Conservation (phyloP, 2,797 vertebrate genomes). For the Leptatherina wallacei region DNA sequence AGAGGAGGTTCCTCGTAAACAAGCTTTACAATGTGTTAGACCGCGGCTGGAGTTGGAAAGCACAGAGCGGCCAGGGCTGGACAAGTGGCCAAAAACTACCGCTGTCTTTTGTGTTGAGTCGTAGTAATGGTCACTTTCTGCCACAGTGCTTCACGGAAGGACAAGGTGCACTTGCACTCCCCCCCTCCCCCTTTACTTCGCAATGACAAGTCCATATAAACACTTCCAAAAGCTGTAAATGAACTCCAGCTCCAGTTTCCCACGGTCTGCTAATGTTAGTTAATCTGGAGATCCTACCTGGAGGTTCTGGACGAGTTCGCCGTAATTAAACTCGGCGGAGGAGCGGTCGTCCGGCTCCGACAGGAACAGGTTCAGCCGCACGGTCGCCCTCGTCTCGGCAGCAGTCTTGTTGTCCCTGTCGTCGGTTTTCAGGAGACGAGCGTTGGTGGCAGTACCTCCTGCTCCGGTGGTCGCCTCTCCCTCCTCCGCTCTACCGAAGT, state of each 20-base stretch:
- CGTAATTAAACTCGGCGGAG: constrained; percentile 95
- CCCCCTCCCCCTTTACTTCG: constrained; percentile 17
- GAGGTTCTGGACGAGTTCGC: constrained; percentile 88
- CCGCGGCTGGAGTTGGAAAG: constrained; percentile 65
- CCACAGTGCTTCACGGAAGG: constrained; percentile 62
- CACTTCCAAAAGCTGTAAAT: constrained; percentile 59
- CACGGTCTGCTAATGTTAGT: constrained; percentile 32
- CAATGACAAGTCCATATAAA: constrained; percentile 70
- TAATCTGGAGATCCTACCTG: constrained; percentile 61
- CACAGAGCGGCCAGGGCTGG: constrained; percentile 25
- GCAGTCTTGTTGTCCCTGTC: constrained; percentile 78
- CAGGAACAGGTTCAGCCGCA: constrained; percentile 90
- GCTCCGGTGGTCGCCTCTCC: constrained; percentile 81
- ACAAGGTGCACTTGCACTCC: constrained; percentile 63
- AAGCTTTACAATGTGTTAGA: constrained; percentile 2
- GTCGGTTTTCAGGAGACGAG: constrained; percentile 72
- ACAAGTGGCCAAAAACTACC: constrained; percentile 34
- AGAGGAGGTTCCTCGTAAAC: constrained; percentile 4
- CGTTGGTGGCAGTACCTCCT: constrained; percentile 75
- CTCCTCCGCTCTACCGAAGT: constrained; percentile 78
- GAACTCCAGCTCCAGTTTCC: constrained; percentile 42
- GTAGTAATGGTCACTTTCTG: constrained; percentile 60
- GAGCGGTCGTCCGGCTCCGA: constrained; percentile 92
- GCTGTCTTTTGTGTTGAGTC: constrained; percentile 65
- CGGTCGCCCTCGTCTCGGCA: constrained; percentile 84